Conservation (phyloP, 2,113 vertebrate genomes). For the Sinosuthora webbiana region DNA sequence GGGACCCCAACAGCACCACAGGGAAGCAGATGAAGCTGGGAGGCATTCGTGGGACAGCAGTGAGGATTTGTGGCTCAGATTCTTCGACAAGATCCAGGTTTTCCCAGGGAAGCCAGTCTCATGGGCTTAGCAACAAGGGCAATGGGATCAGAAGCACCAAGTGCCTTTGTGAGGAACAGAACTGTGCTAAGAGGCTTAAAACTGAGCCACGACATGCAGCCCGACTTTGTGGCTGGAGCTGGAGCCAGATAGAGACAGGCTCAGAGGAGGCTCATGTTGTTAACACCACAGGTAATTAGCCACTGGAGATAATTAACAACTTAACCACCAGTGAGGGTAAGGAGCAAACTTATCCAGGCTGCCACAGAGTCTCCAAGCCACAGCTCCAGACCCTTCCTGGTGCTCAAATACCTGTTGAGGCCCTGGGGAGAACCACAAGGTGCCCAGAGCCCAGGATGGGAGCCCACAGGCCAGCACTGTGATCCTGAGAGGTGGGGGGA, state of each 20-base stretch:
- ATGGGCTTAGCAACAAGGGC: neutral
- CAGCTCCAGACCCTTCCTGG: neutral
- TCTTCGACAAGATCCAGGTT: neutral
- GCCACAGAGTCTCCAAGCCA: neutral
- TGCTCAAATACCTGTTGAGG: neutral
- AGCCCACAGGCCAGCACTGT: neutral
- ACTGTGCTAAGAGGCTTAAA: neutral
- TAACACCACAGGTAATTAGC: conserved; percentile 46
- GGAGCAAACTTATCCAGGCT: neutral
- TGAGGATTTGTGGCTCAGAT: neutral
- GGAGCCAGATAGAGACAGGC: neutral
- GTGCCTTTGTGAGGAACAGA: neutral
- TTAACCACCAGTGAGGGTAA: neutral
- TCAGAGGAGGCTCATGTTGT: conserved; percentile 6
- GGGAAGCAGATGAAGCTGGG: neutral
- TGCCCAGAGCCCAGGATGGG: neutral
- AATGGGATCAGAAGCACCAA: neutral
- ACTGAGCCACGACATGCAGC: neutral
- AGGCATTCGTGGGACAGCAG: neutral
- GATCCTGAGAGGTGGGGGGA: neutral
- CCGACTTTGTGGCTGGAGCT: neutral
- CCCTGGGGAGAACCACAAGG: neutral
- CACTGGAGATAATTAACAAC: conserved; percentile 31
- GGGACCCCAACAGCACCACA: neutral
- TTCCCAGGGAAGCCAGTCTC: neutral